Conservation (phyloP, 2,113 vertebrate species). For the Brienomyrus brachyistius region DNA sequence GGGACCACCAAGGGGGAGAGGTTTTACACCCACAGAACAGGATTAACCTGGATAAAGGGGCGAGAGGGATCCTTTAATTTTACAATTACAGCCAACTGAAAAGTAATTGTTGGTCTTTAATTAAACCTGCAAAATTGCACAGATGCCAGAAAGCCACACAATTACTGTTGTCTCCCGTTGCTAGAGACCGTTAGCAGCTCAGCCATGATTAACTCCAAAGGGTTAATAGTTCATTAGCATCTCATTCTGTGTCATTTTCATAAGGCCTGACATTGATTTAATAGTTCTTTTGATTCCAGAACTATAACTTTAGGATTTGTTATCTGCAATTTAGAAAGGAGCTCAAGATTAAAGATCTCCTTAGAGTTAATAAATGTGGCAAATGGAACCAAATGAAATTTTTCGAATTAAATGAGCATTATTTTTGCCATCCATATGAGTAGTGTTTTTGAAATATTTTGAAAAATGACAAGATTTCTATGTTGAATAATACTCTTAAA, state of each 20-base stretch:
- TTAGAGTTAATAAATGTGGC: not conserved
- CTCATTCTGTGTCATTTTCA: not conserved
- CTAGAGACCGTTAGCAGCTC: conserved; percentile 17
- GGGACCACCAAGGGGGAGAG: not conserved
- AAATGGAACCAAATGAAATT: not conserved
- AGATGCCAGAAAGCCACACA: conserved; percentile 5
- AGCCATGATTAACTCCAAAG: not conserved
- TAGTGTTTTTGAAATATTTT: not conserved
- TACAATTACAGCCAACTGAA: conserved; percentile 23
- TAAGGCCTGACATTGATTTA: not conserved
- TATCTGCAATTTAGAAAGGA: not conserved
- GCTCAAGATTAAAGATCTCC: not conserved
- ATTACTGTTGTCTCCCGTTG: conserved; percentile 17
- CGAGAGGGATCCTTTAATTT: conserved; percentile 13
- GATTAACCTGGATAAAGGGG: conserved; percentile 11
- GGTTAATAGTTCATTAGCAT: conserved; percentile 13
- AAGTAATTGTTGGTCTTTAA: conserved; percentile 22
- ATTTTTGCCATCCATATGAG: not conserved
- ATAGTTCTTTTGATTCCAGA: not conserved
- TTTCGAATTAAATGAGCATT: not conserved
- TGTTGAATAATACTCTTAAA: conserved; percentile 23
- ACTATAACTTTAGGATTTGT: not conserved
- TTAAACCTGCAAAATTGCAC: conserved; percentile 19
- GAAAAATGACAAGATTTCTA: conserved; percentile 20
- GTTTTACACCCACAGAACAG: not conserved